A percentile compares a stretch with the other conserved stretches of the same genome.
Conservation (phyloP, 2,888 invertebrate genomes). For the Hylaea fasciaria region DNA sequence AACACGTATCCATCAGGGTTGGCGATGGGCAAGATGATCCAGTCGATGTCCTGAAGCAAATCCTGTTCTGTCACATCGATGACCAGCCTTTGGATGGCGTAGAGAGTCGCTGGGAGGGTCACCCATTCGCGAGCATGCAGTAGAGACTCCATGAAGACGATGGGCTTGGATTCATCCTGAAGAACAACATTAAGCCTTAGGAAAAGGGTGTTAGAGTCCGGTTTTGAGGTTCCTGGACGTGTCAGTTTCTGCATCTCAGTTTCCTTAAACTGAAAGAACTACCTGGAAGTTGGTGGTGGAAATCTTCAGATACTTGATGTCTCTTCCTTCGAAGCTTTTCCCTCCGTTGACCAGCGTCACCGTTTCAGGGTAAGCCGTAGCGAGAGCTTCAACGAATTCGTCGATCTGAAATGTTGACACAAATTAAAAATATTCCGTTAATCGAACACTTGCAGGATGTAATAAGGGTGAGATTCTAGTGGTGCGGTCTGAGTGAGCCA, state of each 20-base stretch:
- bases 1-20: slow-evolving; percentile 89
- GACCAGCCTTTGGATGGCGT: slow-evolving; percentile 86
- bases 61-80: slow-evolving; percentile 78
- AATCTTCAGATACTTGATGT: slow-evolving; percentile 83
- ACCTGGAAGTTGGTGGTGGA: slow-evolving; percentile 74
- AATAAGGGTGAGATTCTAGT: too few species aligned
- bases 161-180: slow-evolving; percentile 73
- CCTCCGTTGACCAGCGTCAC: slow-evolving; percentile 76
- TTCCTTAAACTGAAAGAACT: neutral
- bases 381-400: slow-evolving; percentile 60
- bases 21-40: slow-evolving; percentile 86
- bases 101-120: slow-evolving; percentile 86
- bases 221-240: too few species aligned
- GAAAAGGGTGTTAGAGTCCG: too few species aligned
- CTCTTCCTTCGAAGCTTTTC: slow-evolving; percentile 80
- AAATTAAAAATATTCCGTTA: neutral
- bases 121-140: slow-evolving; percentile 89
- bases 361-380: slow-evolving; percentile 52
- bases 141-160: slow-evolving; percentile 83
- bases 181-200: neutral
- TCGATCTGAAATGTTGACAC: slow-evolving; percentile 53
- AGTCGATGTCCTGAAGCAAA: slow-evolving; percentile 84
- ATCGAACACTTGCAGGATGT: too few species aligned
- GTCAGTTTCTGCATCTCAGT: too few species aligned
- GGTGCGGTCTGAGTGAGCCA: too few species aligned